Base-by-base conservation (phyloP, 2,113 vertebrate species). In the Thalassarche chlororhynchos region DNA sequence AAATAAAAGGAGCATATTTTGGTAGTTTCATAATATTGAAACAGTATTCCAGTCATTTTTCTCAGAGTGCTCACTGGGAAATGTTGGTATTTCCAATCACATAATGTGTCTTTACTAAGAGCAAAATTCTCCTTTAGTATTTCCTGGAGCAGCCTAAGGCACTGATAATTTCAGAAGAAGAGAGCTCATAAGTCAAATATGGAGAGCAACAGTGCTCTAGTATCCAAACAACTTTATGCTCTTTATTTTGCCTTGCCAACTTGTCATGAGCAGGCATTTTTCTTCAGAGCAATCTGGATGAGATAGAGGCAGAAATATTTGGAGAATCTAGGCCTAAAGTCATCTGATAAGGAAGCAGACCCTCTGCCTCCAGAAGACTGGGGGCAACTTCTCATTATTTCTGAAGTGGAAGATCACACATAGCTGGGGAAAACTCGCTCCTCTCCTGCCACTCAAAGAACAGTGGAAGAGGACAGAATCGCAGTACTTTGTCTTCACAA, bases 41-140 rank as follows among this genome's bases (percentile, higher is more conserved):
- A 77, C 40, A 40, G 29, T 97, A 95, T 96, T 94, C 91, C 94
- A 95, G 78, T 90, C 84, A 95, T 97, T 97, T 96, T 97, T 96
- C 93, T 95, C 94, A 95, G 87, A 85, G 70, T 86, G 58, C 51
- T 93, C 94, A 91, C 78, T 96, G 91, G 87, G 95, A 96, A 95
- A 94, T 36, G 32, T 3, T 85, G 66, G 42, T 80, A 66, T 90
- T 92, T 84, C 55, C 57, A 96, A 95, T 94, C 87, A 87, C 85
- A 84, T 82, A 32, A 89, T 92, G 71, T 91, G 69, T 91, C 94
- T 95, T 76, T 78, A 60, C 24, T 90, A 52, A 92, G 36, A 79
- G 49, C 64, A 90, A 94, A 94, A 93, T 81, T 95, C 51, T 78
- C 57, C 52, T 78, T 84, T 17, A 94, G 28, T 65, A 82, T 95